Evolutionary conservation across 2,888 invertebrate species (phyloP).

Genomic region (Melolontha melolontha): DNA sequence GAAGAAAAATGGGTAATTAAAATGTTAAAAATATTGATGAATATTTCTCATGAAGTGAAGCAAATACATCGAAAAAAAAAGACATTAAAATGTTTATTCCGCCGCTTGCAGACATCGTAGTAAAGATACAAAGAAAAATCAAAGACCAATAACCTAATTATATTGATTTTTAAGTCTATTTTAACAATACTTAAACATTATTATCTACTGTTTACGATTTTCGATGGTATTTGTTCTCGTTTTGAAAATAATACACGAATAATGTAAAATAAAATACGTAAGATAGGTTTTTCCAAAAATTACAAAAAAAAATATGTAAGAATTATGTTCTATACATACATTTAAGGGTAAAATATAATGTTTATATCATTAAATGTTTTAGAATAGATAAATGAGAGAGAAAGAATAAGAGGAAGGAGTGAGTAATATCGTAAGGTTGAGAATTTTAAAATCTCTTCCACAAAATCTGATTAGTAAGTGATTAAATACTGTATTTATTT

Average conservation of each 20-base stretch:
- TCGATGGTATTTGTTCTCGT: conserved; percentile 25
- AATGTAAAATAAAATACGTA: conserved; percentile 28
- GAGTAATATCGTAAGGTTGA: neutral
- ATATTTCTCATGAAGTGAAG: conserved; percentile 9
- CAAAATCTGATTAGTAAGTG: neutral
- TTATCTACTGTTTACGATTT: conserved; percentile 3
- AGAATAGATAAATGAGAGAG: conserved; percentile 29
- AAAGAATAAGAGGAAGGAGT: conserved; percentile 11
- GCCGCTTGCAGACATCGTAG: neutral
- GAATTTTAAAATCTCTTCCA: conserved; percentile 9
- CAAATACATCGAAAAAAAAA: conserved; percentile 32
- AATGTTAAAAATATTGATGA: conserved; percentile 2
- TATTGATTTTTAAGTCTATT: neutral
- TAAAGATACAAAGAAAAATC: neutral
- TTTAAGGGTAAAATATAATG: conserved; percentile 29
- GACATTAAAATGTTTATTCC: neutral
- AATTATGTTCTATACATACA: conserved; percentile 27
- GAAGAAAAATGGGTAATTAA: neutral
- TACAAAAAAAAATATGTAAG: neutral
- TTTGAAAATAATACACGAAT: conserved; percentile 18
- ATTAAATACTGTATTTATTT: neutral
- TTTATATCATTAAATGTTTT: conserved; percentile 44
- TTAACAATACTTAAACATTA: conserved; percentile 1
- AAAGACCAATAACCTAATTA: conserved; percentile 13
- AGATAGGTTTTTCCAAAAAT: conserved; percentile 20